Conservation (phyloP, 2,888 invertebrate genomes). For the Polydrusus tereticollis region DNA sequence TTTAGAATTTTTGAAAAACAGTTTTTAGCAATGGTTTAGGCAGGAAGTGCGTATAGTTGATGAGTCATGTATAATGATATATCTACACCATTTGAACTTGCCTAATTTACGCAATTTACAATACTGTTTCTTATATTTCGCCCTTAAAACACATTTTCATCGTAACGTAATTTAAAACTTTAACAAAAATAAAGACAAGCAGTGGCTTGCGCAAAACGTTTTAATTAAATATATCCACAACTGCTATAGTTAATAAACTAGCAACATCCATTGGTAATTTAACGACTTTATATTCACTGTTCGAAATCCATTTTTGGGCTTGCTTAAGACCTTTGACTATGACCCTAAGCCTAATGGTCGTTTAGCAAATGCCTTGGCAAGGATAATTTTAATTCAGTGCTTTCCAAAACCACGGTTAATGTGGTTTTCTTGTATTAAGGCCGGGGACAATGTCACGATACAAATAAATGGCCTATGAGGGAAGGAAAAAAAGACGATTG, state of each 20-base stretch:
- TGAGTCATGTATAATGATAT: too few relatives aligned
- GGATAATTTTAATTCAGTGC: constrained; percentile 42
- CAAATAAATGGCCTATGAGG: constrained; percentile 35
- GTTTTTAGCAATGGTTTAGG: too few relatives aligned
- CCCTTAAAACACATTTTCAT: too few relatives aligned
- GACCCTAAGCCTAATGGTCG: constrained; percentile 36
- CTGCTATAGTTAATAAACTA: neutral
- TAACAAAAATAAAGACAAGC: neutral
- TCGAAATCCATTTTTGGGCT: constrained; percentile 7
- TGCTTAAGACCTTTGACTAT: constrained; percentile 37
- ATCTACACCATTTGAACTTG: too few relatives aligned
- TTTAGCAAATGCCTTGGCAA: constrained; percentile 38
- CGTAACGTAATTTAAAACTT: too few relatives aligned
- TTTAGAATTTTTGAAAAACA: too few relatives aligned
- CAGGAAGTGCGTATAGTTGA: too few relatives aligned
- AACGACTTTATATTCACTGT: neutral
- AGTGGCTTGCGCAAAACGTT: neutral
- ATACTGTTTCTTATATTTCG: too few relatives aligned
- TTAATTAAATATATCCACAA: neutral
- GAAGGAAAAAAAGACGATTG: constrained; percentile 12
- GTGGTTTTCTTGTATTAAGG: constrained; percentile 41
- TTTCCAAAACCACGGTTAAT: constrained; percentile 42
- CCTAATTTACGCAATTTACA: too few relatives aligned
- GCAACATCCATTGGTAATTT: neutral
- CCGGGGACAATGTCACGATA: constrained; percentile 39